Evolutionary conservation across 2,888 invertebrate genomes (phyloP), one percentile per base, ranked within the genome.

Genomic region (Tetranychus piercei): DNA sequence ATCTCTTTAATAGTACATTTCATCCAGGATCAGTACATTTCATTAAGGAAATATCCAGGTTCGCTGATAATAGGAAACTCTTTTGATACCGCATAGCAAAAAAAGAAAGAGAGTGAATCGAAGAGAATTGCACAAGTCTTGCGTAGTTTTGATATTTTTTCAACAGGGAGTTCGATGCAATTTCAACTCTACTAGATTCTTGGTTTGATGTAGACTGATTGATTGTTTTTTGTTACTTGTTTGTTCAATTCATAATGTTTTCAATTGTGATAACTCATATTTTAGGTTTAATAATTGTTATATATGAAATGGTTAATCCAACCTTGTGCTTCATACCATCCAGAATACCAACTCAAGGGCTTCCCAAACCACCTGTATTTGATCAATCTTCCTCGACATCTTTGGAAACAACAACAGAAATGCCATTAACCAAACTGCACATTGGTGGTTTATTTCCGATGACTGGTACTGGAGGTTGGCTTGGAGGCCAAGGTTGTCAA

Each of bases 381-480:
- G 6, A 55, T 55, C 55, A 55, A 55, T 55, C 55, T 55, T 55
- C 55, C 9, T 55, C 55, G 55, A 15, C 55, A 55, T 55, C 55
- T 34, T 5, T 34, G 34, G 34, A 34, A 55, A 15, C 55, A 55
- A 15, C 55, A 55, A 55, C 55, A 15, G 55, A 55, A 55, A 9
- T 15, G 22, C 69, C 69, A 22, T 69, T 69, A 22, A 69, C 20
- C 22, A 69, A 69, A 23, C 69, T 73, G 8, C 92, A 95, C 84
- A 93, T 96, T 82, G 99, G 96, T 75, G 97, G 94, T 74, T 95
- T 97, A 81, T 99, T 99, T 84, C 97, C 99, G 66, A 96, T 97
- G 86, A 89, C 88, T 75, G 96, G 94, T 73, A 90, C 92, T 81
- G 82, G 85, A 1, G 84, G 84, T 64, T 85, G 85, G 85, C 82